Conservation (phyloP, 2,888 invertebrate species). For the Zaprionus bogoriensis region DNA sequence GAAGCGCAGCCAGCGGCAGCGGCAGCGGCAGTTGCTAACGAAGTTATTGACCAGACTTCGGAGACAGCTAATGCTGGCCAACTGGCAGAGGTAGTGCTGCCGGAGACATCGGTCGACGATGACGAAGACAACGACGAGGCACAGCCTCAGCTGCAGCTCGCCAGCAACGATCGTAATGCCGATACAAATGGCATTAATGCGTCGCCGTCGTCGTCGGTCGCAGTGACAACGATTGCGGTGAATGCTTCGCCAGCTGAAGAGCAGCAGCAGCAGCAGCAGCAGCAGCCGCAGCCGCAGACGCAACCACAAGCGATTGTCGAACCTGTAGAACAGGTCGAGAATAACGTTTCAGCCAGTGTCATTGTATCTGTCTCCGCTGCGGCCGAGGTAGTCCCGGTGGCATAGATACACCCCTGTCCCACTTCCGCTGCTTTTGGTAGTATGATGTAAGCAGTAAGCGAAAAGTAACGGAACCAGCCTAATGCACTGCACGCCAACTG, state of each 20-base stretch:
- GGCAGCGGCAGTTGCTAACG: slow-evolving; percentile 18
- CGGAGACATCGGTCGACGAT: slow-evolving; percentile 77
- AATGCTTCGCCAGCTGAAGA: slow-evolving; percentile 40
- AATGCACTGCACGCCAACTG: slow-evolving; percentile 40
- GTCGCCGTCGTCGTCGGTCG: slow-evolving; percentile 28
- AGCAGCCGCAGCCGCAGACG: slow-evolving; percentile 32
- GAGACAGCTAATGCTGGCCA: slow-evolving; percentile 64
- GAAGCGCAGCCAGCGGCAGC: slow-evolving; percentile 14
- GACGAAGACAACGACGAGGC: slow-evolving; percentile 57
- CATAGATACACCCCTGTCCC: slow-evolving; percentile 39
- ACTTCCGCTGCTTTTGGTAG: slow-evolving; percentile 9
- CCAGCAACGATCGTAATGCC: slow-evolving; percentile 35
- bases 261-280: slow-evolving; percentile 5
- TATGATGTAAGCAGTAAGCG: slow-evolving; percentile 21
- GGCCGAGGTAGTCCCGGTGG: slow-evolving; percentile 56
- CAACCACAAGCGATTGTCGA: slow-evolving; percentile 46
- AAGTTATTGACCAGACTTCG: slow-evolving; percentile 31
- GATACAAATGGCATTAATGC: slow-evolving; percentile 59
- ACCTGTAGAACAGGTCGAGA: slow-evolving; percentile 80
- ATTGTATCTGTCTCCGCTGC: slow-evolving; percentile 59
- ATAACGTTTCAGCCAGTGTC: slow-evolving; percentile 66
- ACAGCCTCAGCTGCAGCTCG: slow-evolving; percentile 22
- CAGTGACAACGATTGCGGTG: slow-evolving; percentile 70
- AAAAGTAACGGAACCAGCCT: slow-evolving; percentile 31
- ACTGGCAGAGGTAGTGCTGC: slow-evolving; percentile 68